phyloP scores from a whole-genome alignment of 2,113 vertebrate genomes.

The Hydrochoerus hydrochaeris region DNA sequence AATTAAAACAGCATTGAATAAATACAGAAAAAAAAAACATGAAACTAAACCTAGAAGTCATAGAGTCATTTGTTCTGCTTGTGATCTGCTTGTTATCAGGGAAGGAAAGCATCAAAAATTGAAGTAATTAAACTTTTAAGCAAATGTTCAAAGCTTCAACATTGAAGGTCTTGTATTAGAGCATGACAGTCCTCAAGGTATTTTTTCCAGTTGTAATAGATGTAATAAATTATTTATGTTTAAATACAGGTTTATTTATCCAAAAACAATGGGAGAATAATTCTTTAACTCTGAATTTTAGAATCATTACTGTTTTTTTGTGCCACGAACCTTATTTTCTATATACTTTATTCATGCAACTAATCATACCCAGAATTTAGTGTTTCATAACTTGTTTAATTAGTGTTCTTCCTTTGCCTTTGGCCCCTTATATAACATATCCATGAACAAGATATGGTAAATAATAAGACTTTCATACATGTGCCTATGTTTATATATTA shows the following conservation, averaged over 20 bases:
- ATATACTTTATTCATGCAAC: slow-evolving; percentile 29
- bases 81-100: too few relatives aligned
- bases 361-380: not conserved
- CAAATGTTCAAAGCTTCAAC: not conserved
- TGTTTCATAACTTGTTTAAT: not conserved
- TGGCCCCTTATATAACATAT: not conserved
- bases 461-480: not conserved
- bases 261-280: not conserved
- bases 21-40: not conserved
- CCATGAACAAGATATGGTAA: not conserved
- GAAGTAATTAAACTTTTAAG: not conserved
- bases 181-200: not conserved
- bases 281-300: not conserved
- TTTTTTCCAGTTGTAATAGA: not conserved
- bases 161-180: not conserved
- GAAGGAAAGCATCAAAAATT: not conserved
- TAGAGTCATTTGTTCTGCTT: not conserved
- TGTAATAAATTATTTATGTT: not conserved
- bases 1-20: not conserved
- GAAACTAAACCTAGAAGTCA: not conserved
- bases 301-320: slow-evolving; percentile 9
- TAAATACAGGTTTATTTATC: not conserved
- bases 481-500: not conserved
- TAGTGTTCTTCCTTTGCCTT: not conserved
- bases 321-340: slow-evolving; percentile 22